Evolutionary conservation across 2,888 invertebrate species (phyloP), one percentile per base, ranked within the genome.

Genomic region (Maniola hyperantus): DNA sequence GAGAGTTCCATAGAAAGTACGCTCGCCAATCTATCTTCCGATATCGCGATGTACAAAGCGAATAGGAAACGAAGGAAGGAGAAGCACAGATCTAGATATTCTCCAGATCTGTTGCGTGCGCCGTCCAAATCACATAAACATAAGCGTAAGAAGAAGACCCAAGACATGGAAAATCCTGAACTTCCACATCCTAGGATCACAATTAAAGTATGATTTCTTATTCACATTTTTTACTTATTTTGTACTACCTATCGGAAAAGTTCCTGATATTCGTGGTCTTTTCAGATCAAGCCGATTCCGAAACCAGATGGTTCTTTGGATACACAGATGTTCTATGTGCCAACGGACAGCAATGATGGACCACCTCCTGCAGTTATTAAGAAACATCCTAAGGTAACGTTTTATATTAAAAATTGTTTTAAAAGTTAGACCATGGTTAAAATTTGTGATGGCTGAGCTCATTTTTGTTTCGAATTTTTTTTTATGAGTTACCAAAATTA

Each of bases 271-370:
- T 64, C 18, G 66, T 66, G 65, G 60, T 69, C 74, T 54, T 79
- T 80, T 63, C 82, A 96, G 96, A 95, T 96, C 70, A 96, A 96
- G 82, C 95, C 96, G 5, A 96, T 96, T 76, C 96, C 96, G 5
- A 93, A 97, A 77, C 96, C 96, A 18, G 96, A 96, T 66, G 97
- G 97, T 1, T 95, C 95, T 44, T 87, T 93, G 36, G 96, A 95
- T 79, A 96, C 96, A 0, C 96, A 96, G 80, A 95, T 96, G 91
- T 96, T 96, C 81, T 96, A 96, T 79, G 96, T 96, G 10, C 95
- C 95, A 0, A 95, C 95, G 6, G 95, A 94, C 72, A 93, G 93
- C 73, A 93, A 94, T 72, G 94, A 94, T 70, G 93, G 91, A 0
- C 93, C 89, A 0, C 93, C 93, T 13, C 90, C 93, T 0, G 83